These are phyloP conservation scores for Moxostoma hubbsi DNA, from an alignment of 2,797 vertebrate species.

Conservation along the genomic window DNA sequence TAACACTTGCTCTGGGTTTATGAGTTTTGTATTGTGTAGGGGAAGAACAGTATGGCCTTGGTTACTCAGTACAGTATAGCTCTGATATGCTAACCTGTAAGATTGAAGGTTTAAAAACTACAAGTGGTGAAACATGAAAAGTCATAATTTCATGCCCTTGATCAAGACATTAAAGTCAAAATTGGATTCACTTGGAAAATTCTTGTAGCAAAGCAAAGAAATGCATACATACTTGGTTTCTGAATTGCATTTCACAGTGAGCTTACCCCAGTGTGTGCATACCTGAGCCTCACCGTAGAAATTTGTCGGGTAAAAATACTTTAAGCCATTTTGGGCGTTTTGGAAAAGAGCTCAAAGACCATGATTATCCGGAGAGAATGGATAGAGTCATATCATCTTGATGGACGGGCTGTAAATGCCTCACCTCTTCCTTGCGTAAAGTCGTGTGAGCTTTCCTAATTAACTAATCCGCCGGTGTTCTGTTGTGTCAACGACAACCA, in stretches of 20 bases:
- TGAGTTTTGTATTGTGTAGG: neutral
- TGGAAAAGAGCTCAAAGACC: neutral
- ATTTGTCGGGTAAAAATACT: conserved; percentile 21
- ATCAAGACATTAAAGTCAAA: too few relatives aligned
- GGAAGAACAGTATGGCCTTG: neutral
- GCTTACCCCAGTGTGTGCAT: neutral
- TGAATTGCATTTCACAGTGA: neutral
- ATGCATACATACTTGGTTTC: neutral
- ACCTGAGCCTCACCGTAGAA: conserved; percentile 4
- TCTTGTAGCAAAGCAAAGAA: neutral
- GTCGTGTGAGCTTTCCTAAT: conserved; percentile 35
- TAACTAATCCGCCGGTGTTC: conserved; percentile 37
- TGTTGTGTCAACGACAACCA: conserved; percentile 32
- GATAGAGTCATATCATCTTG: conserved; percentile 15
- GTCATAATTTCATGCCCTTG: too few relatives aligned
- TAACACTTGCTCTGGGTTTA: neutral
- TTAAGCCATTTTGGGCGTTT: conserved; percentile 18
- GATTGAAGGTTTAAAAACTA: too few relatives aligned
- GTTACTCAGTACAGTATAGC: neutral
- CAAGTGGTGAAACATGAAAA: too few relatives aligned
- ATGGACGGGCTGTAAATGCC: conserved; percentile 29
- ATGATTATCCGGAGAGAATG: conserved; percentile 24
- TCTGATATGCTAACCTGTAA: neutral
- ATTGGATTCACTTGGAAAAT: neutral
- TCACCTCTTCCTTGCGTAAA: conserved; percentile 7